A percentile compares a stretch with the other conserved stretches of the same genome.
Conservation (phyloP, 64 coral and sea anemone species). For the Astreopora myriophthalma region DNA sequence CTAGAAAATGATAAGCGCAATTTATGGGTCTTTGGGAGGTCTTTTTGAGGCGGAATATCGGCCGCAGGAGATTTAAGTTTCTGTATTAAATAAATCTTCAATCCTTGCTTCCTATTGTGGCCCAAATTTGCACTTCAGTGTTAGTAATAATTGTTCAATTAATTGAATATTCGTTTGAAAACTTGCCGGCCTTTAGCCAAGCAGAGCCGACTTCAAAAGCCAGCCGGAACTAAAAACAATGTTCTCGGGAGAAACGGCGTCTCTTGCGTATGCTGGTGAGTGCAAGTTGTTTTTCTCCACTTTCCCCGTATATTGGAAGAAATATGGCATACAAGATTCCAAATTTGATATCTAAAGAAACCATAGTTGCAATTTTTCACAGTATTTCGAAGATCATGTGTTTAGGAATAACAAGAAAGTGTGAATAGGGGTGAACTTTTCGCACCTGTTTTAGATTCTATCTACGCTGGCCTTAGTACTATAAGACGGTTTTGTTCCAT, state of each 20-base stretch:
- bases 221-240: background rate
- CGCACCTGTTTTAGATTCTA: background rate
- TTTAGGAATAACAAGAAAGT: conserved; percentile 4
- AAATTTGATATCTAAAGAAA: background rate
- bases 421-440: background rate
- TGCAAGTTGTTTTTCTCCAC: too few species aligned
- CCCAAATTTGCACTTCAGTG: conserved; percentile 86
- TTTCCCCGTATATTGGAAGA: background rate
- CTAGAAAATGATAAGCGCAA: background rate
- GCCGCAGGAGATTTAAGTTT: background rate
- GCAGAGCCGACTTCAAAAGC: conserved; percentile 13
- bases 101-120: conserved; percentile 68
- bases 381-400: background rate
- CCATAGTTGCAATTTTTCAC: background rate
- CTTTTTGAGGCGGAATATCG: too few species aligned
- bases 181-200: background rate
- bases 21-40: conserved; percentile 27
- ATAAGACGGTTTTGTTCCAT: background rate
- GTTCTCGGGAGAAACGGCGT: background rate
- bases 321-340: background rate
- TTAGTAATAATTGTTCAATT: conserved; percentile 87
- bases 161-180: conserved; percentile 65
- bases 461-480: background rate
- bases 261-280: background rate
- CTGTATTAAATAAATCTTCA: conserved; percentile 69